Conservation (phyloP, 2,888 invertebrate species). For the Drosophila recens region DNA sequence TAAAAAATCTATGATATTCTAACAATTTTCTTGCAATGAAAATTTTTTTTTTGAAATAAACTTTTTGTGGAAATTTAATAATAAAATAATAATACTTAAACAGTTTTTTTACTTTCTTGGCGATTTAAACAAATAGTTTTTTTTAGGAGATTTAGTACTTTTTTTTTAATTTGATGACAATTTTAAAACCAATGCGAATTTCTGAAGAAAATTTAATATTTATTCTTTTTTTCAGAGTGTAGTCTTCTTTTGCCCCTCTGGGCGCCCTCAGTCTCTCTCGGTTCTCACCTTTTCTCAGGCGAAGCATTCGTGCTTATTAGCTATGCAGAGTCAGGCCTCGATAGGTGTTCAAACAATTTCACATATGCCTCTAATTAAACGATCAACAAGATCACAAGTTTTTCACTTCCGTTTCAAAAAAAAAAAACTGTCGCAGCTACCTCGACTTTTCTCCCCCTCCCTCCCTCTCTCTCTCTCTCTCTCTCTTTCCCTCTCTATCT, state of each 20-base stretch:
- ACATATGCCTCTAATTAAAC: slow-evolving; percentile 84
- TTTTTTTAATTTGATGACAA: too few species aligned
- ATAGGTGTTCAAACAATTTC: slow-evolving; percentile 84
- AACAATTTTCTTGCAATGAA: too few species aligned
- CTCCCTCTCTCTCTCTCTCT: not conserved
- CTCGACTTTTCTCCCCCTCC: not conserved
- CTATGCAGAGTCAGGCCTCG: slow-evolving; percentile 68
- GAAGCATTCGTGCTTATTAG: slow-evolving; percentile 62
- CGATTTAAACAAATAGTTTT: too few species aligned
- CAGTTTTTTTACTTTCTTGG: too few species aligned
- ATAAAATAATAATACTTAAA: too few species aligned
- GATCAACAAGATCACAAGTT: slow-evolving; percentile 82
- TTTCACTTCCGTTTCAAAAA: slow-evolving; percentile 71
- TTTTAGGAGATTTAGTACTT: too few species aligned
- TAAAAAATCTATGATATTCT: too few species aligned
- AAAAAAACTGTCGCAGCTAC: slow-evolving; percentile 8
- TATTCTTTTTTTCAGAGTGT: not conserved
- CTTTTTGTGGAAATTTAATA: too few species aligned
- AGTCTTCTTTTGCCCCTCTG: not conserved
- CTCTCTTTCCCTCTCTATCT: not conserved
- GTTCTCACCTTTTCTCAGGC: not conserved
- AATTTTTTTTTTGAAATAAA: too few species aligned
- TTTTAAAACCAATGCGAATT: too few species aligned
- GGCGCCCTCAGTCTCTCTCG: not conserved
- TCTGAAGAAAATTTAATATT: too few species aligned